Percentiles rank a stretch among this genome's conserved stretches.
These are phyloP conservation scores for Acrocephalus kingi DNA, from an alignment of 2,113 vertebrate species.

Conservation along the genomic window DNA sequence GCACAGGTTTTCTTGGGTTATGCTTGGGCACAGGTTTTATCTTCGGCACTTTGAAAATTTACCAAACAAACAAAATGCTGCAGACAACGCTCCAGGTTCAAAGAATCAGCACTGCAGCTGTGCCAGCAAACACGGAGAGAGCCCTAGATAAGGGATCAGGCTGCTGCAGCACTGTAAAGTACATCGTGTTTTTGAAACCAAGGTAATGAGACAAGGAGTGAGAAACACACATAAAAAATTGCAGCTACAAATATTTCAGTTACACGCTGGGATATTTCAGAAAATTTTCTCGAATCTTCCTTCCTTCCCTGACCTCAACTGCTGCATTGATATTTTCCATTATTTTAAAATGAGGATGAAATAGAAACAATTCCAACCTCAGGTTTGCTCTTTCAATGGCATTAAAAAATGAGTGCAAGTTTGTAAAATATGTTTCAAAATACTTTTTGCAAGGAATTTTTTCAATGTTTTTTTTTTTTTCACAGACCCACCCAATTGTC, in stretches of 20 bases:
- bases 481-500: not conserved
- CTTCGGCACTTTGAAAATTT: not conserved
- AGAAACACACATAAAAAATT: not conserved
- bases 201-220: not conserved
- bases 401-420: not conserved
- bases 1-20: not conserved
- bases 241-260: not conserved
- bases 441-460: not conserved
- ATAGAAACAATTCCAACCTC: not conserved
- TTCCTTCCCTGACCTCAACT: not conserved
- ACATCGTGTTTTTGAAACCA: not conserved
- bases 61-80: rapidly evolving
- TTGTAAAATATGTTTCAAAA: not conserved
- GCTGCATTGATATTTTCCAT: not conserved
- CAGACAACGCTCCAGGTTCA: not conserved
- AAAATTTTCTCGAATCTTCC: not conserved
- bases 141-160: not conserved
- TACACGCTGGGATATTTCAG: not conserved
- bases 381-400: not conserved
- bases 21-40: not conserved
- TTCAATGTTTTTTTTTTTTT: not conserved
- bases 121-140: not conserved
- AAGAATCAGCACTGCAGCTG: not conserved
- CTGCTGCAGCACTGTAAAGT: not conserved
- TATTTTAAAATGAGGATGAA: not conserved